These are phyloP conservation scores for Lophotis ruficrista DNA, from an alignment of 2,113 vertebrate genomes.

Conservation along the genomic window DNA sequence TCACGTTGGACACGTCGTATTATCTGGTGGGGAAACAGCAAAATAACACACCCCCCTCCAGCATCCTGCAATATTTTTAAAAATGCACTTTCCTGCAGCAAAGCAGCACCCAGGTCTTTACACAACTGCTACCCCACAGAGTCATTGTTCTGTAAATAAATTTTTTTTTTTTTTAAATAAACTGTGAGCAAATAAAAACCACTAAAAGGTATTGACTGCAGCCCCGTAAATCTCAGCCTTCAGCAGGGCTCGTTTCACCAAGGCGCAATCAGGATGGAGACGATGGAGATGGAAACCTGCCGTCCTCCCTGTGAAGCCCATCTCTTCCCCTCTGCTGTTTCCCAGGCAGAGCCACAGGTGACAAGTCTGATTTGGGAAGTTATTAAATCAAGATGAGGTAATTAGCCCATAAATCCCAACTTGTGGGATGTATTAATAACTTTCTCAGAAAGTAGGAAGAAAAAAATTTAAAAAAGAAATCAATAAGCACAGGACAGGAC, in stretches of 20 bases:
- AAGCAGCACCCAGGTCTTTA: not conserved
- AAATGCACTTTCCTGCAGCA: not conserved
- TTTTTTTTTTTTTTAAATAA: not conserved
- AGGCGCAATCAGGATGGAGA: not conserved
- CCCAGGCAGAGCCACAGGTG: not conserved
- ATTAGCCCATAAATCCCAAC: not conserved
- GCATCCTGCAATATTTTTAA: not conserved
- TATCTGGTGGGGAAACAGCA: not conserved
- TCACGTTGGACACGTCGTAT: not conserved
- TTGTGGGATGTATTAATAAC: not conserved
- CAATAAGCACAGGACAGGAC: not conserved
- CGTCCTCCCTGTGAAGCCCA: not conserved
- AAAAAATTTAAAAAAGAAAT: not conserved
- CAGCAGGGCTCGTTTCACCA: slow-evolving; percentile 15
- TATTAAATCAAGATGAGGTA: not conserved
- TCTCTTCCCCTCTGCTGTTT: not conserved
- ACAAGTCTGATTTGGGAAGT: not conserved
- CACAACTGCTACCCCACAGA: not conserved
- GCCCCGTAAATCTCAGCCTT: slow-evolving; percentile 48
- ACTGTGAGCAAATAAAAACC: slow-evolving; percentile 22
- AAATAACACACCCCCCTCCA: too few species aligned
- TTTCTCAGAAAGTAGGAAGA: not conserved
- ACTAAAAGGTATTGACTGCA: not conserved
- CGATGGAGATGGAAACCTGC: not conserved
- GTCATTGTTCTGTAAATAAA: not conserved